Evolutionary conservation across 2,888 invertebrate species (phyloP), one percentile per base, ranked within the genome.

Genomic region (Phaedon cochleariae): DNA sequence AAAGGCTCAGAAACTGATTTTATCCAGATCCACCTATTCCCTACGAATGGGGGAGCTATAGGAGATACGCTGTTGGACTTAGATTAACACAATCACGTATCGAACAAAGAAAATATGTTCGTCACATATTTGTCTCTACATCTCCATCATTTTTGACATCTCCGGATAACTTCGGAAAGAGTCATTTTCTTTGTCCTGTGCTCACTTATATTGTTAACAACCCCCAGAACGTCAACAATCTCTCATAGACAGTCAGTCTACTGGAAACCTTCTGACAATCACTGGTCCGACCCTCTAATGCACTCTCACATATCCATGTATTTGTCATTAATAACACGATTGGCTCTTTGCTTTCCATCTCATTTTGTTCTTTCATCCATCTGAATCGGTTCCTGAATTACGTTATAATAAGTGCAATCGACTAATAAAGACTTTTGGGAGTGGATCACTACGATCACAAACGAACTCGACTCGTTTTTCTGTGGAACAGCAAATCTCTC

Each of bases 1-100:
- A 76, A 79, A 79, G 78, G 15, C 41, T 15, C 15, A 41, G 41
- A 15, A n/a, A 15, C 41, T 41, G 41, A 41, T 41, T 12, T 41
- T 41, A 41, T 41, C 41, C 41, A n/a, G 4, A 41, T 41, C 41
- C 26, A 3, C 26, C n/a, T 41, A 41, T 41, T 41, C n/a, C 12
- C 41, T 41, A 15, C n/a, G 41, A n/a, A 12, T 1, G 6, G 41
- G 15, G n/a, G 15, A 41, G 41, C 7, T n/a, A n/a, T n/a, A 26
- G 15, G 2, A 15, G 15, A 15, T n/a, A 15, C 4, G 41, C 15
- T 41, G 41, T 12, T 41, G 41, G 41, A 41, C 3, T 15, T 15
- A 12, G 41, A 41, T 41, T 41, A 41, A 41, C 15, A 41, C 41
- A 41, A 41, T 15, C 41, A n/a, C 3, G 6, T 3, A 41, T 12